These are phyloP conservation scores for Grus americana DNA, from an alignment of 2,113 vertebrate species.

Conservation along the genomic window DNA sequence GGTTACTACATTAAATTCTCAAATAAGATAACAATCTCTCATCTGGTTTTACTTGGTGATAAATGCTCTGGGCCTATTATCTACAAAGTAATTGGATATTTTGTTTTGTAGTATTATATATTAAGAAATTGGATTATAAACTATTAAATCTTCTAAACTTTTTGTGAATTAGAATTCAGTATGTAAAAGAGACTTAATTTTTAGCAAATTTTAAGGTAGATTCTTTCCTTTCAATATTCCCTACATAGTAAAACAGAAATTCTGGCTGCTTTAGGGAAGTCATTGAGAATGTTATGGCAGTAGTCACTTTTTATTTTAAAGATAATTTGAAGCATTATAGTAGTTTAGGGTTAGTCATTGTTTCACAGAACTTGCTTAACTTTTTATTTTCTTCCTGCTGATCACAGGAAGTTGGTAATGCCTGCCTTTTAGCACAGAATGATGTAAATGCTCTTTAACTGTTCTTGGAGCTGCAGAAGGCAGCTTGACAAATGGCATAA, in stretches of 20 bases:
- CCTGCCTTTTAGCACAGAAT: not conserved
- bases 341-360: not conserved
- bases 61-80: not conserved
- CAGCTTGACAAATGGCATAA: slow-evolving; percentile 4
- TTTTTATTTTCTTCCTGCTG: not conserved
- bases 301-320: not conserved
- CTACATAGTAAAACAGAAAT: not conserved
- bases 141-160: not conserved
- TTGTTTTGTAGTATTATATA: not conserved
- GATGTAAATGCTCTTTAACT: not conserved
- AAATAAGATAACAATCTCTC: not conserved
- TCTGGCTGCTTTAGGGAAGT: not conserved
- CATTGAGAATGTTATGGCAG: not conserved
- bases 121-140: not conserved
- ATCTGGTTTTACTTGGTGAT: not conserved
- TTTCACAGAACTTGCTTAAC: not conserved
- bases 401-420: not conserved
- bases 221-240: not conserved
- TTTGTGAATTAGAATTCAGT: not conserved
- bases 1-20: not conserved
- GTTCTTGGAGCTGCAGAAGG: slow-evolving; percentile 22
- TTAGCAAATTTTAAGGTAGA: not conserved
- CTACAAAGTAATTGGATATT: not conserved
- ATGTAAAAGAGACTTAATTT: not conserved
- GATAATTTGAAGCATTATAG: not conserved